Conservation (phyloP, 2,888 invertebrate species). For the Caenorhabditis afra region DNA sequence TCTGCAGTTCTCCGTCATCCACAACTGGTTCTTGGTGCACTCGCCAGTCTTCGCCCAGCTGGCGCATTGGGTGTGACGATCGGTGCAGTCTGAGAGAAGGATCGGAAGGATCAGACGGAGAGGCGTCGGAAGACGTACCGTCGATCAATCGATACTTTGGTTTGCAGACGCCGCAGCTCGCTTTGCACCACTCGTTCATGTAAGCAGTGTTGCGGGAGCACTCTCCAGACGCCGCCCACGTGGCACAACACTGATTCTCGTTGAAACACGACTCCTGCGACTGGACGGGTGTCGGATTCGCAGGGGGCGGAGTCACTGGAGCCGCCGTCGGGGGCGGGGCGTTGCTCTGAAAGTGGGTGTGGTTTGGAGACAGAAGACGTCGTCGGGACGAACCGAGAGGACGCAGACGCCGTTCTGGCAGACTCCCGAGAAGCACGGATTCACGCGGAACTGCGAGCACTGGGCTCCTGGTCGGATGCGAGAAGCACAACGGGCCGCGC, state of each 20-base stretch:
- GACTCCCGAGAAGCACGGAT: constrained; percentile 72
- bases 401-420: constrained; percentile 74
- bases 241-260: constrained; percentile 76
- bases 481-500: constrained; percentile 72
- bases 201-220: constrained; percentile 73
- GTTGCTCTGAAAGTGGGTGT: constrained; percentile 7
- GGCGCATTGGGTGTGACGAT: constrained; percentile 74
- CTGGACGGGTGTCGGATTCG: constrained; percentile 44
- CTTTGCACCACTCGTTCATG: constrained; percentile 76
- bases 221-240: constrained; percentile 73
- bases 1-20: constrained; percentile 78
- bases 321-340: constrained; percentile 53
- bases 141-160: constrained; percentile 58
- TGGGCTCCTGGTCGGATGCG: constrained; percentile 72
- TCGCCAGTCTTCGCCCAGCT: constrained; percentile 73
- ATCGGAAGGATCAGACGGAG: neutral
- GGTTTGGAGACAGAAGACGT: no score
- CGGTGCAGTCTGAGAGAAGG: constrained; percentile 69
- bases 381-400: constrained; percentile 20
- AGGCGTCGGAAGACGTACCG: constrained; percentile 10
- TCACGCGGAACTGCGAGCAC: constrained; percentile 69
- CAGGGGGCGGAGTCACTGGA: constrained; percentile 49
- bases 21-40: constrained; percentile 72
- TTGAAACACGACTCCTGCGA: constrained; percentile 74
- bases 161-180: constrained; percentile 72